A percentile compares a stretch with the other conserved stretches of the same genome.
These are phyloP conservation scores for Talpa occidentalis DNA, from an alignment of 2,113 vertebrate species.

Conservation along the genomic window DNA sequence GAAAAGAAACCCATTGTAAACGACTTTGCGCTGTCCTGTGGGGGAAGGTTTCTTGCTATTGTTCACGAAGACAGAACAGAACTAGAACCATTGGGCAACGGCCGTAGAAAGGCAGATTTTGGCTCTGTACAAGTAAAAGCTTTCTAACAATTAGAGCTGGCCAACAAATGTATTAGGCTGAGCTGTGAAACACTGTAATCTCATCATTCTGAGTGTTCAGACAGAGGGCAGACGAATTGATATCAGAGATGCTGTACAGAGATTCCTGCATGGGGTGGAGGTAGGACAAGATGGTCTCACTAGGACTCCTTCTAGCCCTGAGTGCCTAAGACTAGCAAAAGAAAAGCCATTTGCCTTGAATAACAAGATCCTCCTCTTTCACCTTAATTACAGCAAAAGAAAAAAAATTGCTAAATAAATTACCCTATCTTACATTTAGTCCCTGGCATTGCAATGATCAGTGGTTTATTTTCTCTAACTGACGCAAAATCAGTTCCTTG, in stretches of 20 bases:
- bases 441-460: background rate
- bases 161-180: background rate
- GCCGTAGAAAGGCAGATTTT: constrained; percentile 5
- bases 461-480: background rate
- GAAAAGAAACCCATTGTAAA: background rate
- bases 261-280: background rate
- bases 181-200: background rate
- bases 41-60: background rate
- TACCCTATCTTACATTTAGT: constrained; percentile 1
- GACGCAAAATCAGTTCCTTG: background rate
- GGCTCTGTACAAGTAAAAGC: constrained; percentile 35
- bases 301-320: constrained; percentile 26
- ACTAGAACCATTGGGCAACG: background rate
- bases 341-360: background rate
- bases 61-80: background rate
- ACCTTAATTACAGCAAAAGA: constrained; percentile 37
- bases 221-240: background rate
- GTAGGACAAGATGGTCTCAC: background rate
- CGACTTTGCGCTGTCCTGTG: background rate
- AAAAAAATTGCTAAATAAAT: constrained; percentile 39
- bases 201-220: constrained; percentile 6
- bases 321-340: constrained; percentile 25
- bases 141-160: constrained; percentile 57
- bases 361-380: constrained; percentile 11
- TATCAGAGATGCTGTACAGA: constrained; percentile 6